Percentiles rank a stretch among this genome's conserved stretches.
These are phyloP conservation scores for Halcyon leucocephala DNA, from an alignment of 2,797 vertebrate species.

Conservation along the genomic window DNA sequence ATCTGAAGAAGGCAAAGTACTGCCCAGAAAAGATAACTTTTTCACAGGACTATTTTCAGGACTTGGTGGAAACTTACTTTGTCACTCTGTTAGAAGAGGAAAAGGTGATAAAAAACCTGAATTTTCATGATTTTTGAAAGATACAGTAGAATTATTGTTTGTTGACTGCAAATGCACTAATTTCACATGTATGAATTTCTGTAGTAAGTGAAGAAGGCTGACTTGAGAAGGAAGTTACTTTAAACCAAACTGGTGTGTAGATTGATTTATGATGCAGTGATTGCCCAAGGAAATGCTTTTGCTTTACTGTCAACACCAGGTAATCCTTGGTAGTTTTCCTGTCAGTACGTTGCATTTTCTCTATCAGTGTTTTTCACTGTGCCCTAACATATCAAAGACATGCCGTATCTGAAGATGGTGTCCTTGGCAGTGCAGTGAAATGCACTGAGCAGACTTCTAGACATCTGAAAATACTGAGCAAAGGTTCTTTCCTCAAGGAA, in stretches of 20 bases:
- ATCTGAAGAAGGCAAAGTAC: not conserved
- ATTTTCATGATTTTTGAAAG: not conserved
- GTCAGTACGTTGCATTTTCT: not conserved
- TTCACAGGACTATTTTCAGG: not conserved
- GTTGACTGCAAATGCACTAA: not conserved
- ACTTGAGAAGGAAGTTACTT: not conserved
- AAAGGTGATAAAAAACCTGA: not conserved
- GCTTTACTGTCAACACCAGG: not conserved
- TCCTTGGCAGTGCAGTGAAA: not conserved
- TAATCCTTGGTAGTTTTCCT: not conserved
- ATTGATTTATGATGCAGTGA: not conserved
- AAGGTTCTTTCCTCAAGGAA: not conserved
- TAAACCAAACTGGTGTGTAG: not conserved
- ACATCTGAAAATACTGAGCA: not conserved
- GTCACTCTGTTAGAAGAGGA: not conserved
- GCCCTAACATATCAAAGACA: not conserved
- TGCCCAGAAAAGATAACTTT: not conserved
- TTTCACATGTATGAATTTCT: not conserved
- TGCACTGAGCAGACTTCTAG: not conserved
- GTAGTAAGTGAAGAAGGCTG: not conserved
- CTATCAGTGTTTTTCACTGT: not conserved
- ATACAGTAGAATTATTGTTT: not conserved
- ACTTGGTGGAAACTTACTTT: not conserved
- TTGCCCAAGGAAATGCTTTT: not conserved
- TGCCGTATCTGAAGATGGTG: not conserved